Evolutionary conservation across 1,140 invertebrate genomes (phyloP), one percentile per base, ranked within the genome.

Genomic region (Nebria ingens): DNA sequence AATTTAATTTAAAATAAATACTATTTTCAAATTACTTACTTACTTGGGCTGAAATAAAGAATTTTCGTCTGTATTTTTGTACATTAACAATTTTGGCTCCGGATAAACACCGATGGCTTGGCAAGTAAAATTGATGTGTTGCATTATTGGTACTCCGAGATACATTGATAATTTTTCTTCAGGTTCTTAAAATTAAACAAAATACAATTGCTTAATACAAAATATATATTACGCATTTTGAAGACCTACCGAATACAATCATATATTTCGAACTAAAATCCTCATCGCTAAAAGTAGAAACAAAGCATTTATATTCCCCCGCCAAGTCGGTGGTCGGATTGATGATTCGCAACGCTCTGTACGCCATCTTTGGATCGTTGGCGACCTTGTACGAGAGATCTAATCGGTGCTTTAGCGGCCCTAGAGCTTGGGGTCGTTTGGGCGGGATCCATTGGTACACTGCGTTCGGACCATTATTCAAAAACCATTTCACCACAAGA

Each of bases 401-500:
- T 23, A 85, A 67, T 56, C 77, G 76, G 50, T 79, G 79, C 50
- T 73, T 68, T 19, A 78, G 66, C 0, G 58, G 62, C 52, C 69
- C 70, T 21, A 77, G 65, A 50, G 71, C 75, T 56, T 75, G 70
- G 15, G 82, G 82, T 51, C 70, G 68, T 15, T 74, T 62, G 11
- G 72, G 67, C 49, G 78, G 72, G 61, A 85, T 83, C 83, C 83
- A 86, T 68, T 85, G 83, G 64, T 85, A 86, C 6, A 83, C 76
- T 2, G 82, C 74, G 21, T 70, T 61, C 0, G 75, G 72, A 54
- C 73, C 72, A 51, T 76, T 69, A 60, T 83, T 80, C 55, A 82
- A 75, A 63, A 74, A 84, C 84, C 84, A 86, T 68, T 85, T 84
- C 12, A 86, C 77, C 12, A 84, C 81, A 19, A 86, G 66, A 19